Percentiles rank a stretch among this genome's conserved stretches.
Evolutionary conservation across 2,888 invertebrate genomes (phyloP).

Genomic region (Napeogenes inachia): DNA sequence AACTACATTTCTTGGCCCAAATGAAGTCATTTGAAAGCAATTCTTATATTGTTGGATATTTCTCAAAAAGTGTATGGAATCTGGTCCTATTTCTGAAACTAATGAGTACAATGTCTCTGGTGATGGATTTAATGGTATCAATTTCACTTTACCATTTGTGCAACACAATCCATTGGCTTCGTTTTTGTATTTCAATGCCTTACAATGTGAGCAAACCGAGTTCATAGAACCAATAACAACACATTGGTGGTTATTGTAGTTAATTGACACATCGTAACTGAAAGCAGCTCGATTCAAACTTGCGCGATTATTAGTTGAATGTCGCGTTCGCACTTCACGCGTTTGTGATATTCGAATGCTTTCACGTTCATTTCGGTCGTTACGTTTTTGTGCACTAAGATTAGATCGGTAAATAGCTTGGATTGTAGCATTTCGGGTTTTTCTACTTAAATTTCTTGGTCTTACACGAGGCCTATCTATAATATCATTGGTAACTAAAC

Average conservation of each 20-base stretch:
- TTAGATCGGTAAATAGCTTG: slow-evolving; percentile 40
- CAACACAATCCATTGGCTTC: slow-evolving; percentile 41
- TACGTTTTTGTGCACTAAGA: slow-evolving; percentile 39
- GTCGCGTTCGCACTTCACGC: slow-evolving; percentile 33
- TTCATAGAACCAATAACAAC: slow-evolving; percentile 28
- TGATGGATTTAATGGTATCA: slow-evolving; percentile 35
- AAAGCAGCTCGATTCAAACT: slow-evolving; percentile 27
- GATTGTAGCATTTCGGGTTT: slow-evolving; percentile 40
- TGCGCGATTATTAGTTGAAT: slow-evolving; percentile 32
- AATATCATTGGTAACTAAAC: slow-evolving; percentile 7
- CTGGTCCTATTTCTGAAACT: slow-evolving; percentile 35
- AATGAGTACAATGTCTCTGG: slow-evolving; percentile 38
- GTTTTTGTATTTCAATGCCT: slow-evolving; percentile 39
- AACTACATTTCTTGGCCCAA: slow-evolving; percentile 37
- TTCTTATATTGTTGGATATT: slow-evolving; percentile 39
- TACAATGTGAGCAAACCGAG: slow-evolving; percentile 33
- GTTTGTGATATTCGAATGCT: slow-evolving; percentile 37
- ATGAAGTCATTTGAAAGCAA: slow-evolving; percentile 43
- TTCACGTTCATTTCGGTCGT: slow-evolving; percentile 36
- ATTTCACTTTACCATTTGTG: slow-evolving; percentile 38
- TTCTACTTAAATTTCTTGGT: slow-evolving; percentile 38
- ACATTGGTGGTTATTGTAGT: slow-evolving; percentile 46
- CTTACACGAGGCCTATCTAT: slow-evolving; percentile 19
- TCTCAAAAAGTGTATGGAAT: slow-evolving; percentile 38
- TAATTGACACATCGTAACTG: slow-evolving; percentile 27